phyloP scores from a whole-genome alignment of 2,888 invertebrate species.

The Brachyopa scutellaris region DNA sequence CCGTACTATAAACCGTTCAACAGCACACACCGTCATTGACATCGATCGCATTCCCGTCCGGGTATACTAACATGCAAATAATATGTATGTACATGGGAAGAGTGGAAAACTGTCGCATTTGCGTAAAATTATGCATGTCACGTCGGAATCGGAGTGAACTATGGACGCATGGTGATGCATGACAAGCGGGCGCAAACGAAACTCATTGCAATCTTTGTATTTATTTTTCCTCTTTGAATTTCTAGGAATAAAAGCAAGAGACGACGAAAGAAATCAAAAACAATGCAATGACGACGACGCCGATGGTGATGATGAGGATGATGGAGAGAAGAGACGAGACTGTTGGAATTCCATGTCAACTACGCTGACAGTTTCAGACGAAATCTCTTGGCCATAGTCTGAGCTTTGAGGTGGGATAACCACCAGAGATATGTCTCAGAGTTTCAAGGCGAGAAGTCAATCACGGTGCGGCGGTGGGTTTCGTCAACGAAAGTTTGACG shows the following conservation, averaged over 20 bases:
- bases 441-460: no score
- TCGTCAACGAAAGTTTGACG: no score
- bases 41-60: constrained; percentile 35
- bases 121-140: constrained; percentile 73
- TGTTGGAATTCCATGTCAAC: constrained; percentile 64
- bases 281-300: constrained; percentile 42
- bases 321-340: constrained; percentile 48
- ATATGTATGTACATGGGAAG: constrained; percentile 58
- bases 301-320: constrained; percentile 56
- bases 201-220: constrained; percentile 40
- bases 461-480: no score
- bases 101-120: constrained; percentile 71
- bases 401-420: constrained; percentile 64
- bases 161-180: constrained; percentile 73
- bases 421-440: constrained; percentile 33
- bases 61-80: constrained; percentile 69
- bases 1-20: constrained; percentile 38
- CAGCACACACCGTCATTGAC: constrained; percentile 9
- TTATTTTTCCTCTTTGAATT: constrained; percentile 33
- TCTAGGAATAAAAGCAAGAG: constrained; percentile 54
- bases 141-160: constrained; percentile 75
- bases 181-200: constrained; percentile 55
- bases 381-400: constrained; percentile 57
- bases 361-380: constrained; percentile 64
- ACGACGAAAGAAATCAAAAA: not conserved